These are phyloP conservation scores for Ondatra zibethicus DNA, from an alignment of 2,113 vertebrate genomes.

Conservation along the genomic window DNA sequence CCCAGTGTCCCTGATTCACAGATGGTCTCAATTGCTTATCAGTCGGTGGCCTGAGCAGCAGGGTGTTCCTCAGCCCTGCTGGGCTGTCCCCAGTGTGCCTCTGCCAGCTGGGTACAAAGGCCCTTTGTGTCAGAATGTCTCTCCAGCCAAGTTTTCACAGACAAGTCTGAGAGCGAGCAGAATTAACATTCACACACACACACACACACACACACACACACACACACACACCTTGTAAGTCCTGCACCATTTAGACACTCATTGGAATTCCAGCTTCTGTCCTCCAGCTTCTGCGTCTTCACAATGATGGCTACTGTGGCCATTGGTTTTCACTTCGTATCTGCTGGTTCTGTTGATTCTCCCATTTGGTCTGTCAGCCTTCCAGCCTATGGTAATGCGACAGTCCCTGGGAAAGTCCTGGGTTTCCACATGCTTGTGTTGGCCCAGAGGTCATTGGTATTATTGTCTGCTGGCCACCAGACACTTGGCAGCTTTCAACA, in stretches of 20 bases:
- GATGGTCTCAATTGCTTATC: slow-evolving; percentile 74
- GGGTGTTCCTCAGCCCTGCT: slow-evolving; percentile 59
- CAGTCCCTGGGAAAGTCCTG: neutral
- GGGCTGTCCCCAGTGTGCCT: slow-evolving; percentile 47
- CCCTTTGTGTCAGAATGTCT: slow-evolving; percentile 70
- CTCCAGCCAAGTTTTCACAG: slow-evolving; percentile 73
- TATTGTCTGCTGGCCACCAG: neutral
- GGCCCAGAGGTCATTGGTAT: neutral
- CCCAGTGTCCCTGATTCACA: slow-evolving; percentile 63
- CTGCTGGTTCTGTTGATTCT: slow-evolving; percentile 15
- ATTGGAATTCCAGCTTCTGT: slow-evolving; percentile 60
- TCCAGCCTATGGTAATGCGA: slow-evolving; percentile 7
- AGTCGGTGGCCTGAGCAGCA: slow-evolving; percentile 60
- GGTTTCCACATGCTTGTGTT: neutral
- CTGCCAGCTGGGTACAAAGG: slow-evolving; percentile 75
- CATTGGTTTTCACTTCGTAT: neutral
- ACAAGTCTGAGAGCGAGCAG: slow-evolving; percentile 65
- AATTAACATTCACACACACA: slow-evolving; percentile 67
- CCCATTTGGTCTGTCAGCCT: slow-evolving; percentile 4
- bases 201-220: neutral
- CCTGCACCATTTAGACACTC: slow-evolving; percentile 38
- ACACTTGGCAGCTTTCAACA: neutral
- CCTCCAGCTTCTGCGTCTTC: slow-evolving; percentile 36
- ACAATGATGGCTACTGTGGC: neutral
- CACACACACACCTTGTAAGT: slow-evolving; percentile 43